Conservation (phyloP, 1,140 invertebrate genomes). For the Phthorimaea operculella region DNA sequence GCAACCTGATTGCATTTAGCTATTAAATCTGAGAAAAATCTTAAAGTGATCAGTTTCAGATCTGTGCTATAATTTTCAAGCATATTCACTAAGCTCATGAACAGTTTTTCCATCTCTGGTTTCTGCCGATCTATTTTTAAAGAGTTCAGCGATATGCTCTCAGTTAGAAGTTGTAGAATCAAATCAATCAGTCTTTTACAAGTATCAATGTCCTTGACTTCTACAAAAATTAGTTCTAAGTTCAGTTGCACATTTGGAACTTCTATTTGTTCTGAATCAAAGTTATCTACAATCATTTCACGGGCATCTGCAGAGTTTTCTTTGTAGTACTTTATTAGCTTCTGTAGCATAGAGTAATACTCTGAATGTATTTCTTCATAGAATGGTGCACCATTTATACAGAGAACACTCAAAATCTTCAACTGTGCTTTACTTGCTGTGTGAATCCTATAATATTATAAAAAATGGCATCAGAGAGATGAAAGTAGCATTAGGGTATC, state of each 20-base stretch:
- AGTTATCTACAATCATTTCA: slow-evolving; percentile 46
- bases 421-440: slow-evolving; percentile 63
- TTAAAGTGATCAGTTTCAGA: slow-evolving; percentile 45
- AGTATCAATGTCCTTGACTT: slow-evolving; percentile 38
- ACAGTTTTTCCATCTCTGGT: slow-evolving; percentile 22
- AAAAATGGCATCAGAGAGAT: background rate
- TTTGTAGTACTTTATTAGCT: slow-evolving; percentile 57
- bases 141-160: slow-evolving; percentile 38
- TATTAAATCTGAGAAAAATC: slow-evolving; percentile 52
- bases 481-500: too few species aligned
- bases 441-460: slow-evolving; percentile 57
- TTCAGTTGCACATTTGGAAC: slow-evolving; percentile 59
- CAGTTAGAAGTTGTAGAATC: slow-evolving; percentile 39
- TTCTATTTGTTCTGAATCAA: slow-evolving; percentile 49
- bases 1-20: slow-evolving; percentile 32
- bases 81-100: slow-evolving; percentile 36
- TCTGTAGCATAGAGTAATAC: slow-evolving; percentile 54
- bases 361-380: slow-evolving; percentile 59
- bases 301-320: slow-evolving; percentile 22
- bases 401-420: slow-evolving; percentile 65
- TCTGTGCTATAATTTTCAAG: slow-evolving; percentile 49
- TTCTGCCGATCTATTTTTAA: slow-evolving; percentile 25
- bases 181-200: slow-evolving; percentile 49
- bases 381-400: slow-evolving; percentile 60
- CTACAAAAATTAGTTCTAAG: slow-evolving; percentile 58